These are phyloP conservation scores for Brachyhypopomus gauderio DNA, from an alignment of 2,113 vertebrate genomes.

Conservation along the genomic window DNA sequence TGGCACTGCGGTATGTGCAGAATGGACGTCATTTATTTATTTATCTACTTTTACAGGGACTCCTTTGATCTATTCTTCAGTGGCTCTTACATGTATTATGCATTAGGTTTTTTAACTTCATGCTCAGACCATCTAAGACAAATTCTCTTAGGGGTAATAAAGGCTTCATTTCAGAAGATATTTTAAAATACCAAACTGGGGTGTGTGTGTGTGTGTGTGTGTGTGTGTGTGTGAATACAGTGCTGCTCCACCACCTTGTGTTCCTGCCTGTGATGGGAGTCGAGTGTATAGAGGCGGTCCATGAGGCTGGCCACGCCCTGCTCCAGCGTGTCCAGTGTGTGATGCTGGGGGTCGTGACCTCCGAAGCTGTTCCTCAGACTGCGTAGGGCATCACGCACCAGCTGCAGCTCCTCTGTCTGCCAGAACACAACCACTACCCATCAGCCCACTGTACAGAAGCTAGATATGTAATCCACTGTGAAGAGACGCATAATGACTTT, in stretches of 20 bases:
- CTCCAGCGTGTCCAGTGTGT: conserved; percentile 97
- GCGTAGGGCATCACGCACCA: conserved; percentile 88
- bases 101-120: too few relatives aligned
- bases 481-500: background rate
- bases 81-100: too few relatives aligned
- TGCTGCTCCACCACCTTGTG: conserved; percentile 68
- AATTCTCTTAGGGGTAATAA: too few relatives aligned
- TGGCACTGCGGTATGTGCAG: too few relatives aligned
- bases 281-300: conserved; percentile 83
- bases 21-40: too few relatives aligned
- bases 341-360: conserved; percentile 93
- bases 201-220: too few relatives aligned
- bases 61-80: too few relatives aligned
- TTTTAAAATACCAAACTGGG: too few relatives aligned
- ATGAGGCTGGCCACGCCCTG: conserved; percentile 93
- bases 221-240: background rate
- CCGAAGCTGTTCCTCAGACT: conserved; percentile 93
- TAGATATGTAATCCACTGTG: background rate
- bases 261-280: conserved; percentile 76
- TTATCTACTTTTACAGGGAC: too few relatives aligned
- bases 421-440: conserved; percentile 5
- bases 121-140: too few relatives aligned
- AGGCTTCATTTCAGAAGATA: too few relatives aligned
- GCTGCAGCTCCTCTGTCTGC: conserved; percentile 89
- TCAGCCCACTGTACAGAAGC: background rate